Conservation (phyloP, 2,888 invertebrate species). For the Calephelis perditalis region DNA sequence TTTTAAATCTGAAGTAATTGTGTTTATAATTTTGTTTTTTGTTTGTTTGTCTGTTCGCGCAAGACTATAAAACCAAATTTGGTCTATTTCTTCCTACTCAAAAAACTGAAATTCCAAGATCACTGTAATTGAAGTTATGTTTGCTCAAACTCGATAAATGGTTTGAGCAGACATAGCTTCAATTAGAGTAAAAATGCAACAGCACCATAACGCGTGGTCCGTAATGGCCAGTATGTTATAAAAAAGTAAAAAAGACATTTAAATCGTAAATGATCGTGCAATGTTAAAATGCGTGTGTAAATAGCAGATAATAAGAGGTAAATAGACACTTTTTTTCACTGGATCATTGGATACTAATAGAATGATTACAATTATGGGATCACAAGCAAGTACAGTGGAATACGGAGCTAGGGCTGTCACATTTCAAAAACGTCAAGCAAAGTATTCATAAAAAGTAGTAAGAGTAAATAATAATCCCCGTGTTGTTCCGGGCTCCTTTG, state of each 20-base stretch:
- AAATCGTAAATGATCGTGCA: background rate
- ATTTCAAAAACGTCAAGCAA: background rate
- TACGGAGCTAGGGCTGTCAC: slow-evolving; percentile 16
- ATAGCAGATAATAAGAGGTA: slow-evolving; percentile 6
- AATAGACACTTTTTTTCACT: slow-evolving; percentile 20
- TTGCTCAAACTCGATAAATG: no score
- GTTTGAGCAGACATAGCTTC: background rate
- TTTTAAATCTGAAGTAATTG: no score
- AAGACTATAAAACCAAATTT: no score
- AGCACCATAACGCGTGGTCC: background rate
- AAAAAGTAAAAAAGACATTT: slow-evolving; percentile 14
- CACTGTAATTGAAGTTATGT: no score
- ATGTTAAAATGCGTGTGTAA: slow-evolving; percentile 5
- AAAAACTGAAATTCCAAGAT: no score
- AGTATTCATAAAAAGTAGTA: no score
- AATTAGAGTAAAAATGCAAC: background rate
- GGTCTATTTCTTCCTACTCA: no score
- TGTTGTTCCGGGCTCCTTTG: no score
- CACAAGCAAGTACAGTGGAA: slow-evolving; percentile 21
- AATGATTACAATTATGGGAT: slow-evolving; percentile 25
- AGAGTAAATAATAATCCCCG: no score
- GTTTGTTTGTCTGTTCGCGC: no score
- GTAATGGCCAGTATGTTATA: background rate
- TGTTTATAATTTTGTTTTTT: no score
- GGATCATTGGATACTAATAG: slow-evolving; percentile 18